A percentile compares a stretch with the other conserved stretches of the same genome.
Conservation (phyloP, 2,797 vertebrate species). For the Gobio occitaniae region DNA sequence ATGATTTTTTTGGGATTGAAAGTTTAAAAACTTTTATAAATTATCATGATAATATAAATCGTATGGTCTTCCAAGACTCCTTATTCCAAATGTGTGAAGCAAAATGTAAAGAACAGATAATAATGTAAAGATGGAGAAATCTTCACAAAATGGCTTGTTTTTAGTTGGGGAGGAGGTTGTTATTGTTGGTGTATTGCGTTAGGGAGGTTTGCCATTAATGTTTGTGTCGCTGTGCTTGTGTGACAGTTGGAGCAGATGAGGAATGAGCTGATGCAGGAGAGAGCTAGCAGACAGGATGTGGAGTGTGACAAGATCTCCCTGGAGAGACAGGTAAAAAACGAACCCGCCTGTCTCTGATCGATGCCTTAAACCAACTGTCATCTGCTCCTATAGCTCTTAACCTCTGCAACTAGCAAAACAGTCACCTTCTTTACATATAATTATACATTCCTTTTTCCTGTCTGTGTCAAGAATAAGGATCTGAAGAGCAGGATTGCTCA, state of each 20-base stretch:
- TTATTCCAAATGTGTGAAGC: not conserved
- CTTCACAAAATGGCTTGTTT: not conserved
- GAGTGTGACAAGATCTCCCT: slow-evolving; percentile 97
- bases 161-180: not conserved
- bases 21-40: not conserved
- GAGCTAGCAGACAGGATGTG: slow-evolving; percentile 91
- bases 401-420: slow-evolving; percentile 42
- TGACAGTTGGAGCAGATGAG: slow-evolving; percentile 96
- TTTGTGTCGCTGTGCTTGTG: slow-evolving; percentile 59
- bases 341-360: slow-evolving; percentile 18
- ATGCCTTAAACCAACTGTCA: slow-evolving; percentile 44
- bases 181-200: slow-evolving; percentile 8
- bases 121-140: not conserved
- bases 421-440: slow-evolving; percentile 43
- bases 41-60: not conserved
- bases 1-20: not conserved
- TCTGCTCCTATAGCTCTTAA: slow-evolving; percentile 26
- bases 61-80: not conserved
- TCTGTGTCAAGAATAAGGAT: slow-evolving; percentile 88
- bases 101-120: not conserved
- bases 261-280: slow-evolving; percentile 94
- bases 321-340: slow-evolving; percentile 92
- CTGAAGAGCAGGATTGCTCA: slow-evolving; percentile 90
- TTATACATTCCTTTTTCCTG: slow-evolving; percentile 1
- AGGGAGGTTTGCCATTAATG: slow-evolving; percentile 12